A percentile compares a stretch with the other conserved stretches of the same genome.
These are phyloP conservation scores for Coptotermes formosanus DNA, from an alignment of 1,140 invertebrate genomes.

Conservation along the genomic window DNA sequence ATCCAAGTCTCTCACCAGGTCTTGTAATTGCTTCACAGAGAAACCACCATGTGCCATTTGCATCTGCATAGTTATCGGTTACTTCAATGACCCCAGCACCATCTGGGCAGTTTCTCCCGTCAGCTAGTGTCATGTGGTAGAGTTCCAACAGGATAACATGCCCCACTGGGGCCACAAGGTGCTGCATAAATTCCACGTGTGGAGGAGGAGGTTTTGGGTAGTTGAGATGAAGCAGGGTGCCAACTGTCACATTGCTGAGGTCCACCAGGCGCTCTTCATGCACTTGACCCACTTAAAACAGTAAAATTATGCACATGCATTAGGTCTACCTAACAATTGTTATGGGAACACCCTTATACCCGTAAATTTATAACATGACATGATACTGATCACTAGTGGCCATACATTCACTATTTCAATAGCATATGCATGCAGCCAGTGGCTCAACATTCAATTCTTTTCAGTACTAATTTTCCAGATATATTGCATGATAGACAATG, in stretches of 20 bases:
- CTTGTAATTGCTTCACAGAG: constrained; percentile 53
- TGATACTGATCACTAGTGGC: too few species aligned
- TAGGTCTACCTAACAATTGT: too few species aligned
- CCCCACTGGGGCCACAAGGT: constrained; percentile 57
- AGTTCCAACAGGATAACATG: constrained; percentile 56
- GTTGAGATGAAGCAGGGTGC: constrained; percentile 55
- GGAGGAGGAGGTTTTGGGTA: constrained; percentile 53
- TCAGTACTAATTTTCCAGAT: too few species aligned
- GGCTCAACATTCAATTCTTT: too few species aligned
- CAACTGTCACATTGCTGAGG: constrained; percentile 44
- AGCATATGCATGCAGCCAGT: too few species aligned
- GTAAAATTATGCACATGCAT: not conserved
- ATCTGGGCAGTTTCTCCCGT: constrained; percentile 41
- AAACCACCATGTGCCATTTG: constrained; percentile 63
- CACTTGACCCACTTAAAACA: constrained; percentile 38
- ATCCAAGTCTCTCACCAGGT: not conserved
- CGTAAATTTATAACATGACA: too few species aligned
- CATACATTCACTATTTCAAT: too few species aligned
- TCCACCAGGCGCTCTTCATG: constrained; percentile 44
- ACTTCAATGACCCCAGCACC: constrained; percentile 55
- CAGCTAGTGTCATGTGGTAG: constrained; percentile 44
- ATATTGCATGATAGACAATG: too few species aligned
- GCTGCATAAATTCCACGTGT: constrained; percentile 52
- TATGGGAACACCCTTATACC: too few species aligned
- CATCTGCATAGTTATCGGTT: constrained; percentile 63